Conservation (phyloP, 2,113 vertebrate species). For the Lipotes vexillifer region DNA sequence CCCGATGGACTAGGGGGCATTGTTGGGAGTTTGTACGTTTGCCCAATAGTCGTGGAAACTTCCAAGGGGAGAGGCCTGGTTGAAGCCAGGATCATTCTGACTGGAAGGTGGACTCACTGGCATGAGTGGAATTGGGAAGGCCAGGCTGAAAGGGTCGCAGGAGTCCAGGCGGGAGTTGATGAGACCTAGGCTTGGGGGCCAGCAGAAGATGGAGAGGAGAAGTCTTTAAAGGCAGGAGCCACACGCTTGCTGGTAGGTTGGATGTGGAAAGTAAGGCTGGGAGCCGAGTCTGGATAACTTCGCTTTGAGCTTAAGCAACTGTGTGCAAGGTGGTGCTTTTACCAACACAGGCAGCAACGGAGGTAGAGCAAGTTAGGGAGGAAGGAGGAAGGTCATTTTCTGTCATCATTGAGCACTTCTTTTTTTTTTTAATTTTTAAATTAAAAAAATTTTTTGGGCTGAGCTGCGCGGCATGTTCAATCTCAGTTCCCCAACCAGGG, state of each 20-base stretch:
- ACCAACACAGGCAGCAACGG: background rate
- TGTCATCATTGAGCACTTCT: background rate
- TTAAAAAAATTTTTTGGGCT: too few species aligned
- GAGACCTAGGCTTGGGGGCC: background rate
- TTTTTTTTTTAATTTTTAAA: too few species aligned
- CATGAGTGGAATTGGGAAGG: background rate
- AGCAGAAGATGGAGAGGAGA: background rate
- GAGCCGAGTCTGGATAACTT: background rate
- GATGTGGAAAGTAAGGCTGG: background rate
- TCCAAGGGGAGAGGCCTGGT: background rate
- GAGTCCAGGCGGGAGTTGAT: background rate
- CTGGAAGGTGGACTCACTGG: background rate
- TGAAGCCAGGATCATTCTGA: background rate
- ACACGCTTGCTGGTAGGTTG: background rate
- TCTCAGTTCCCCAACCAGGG: too few species aligned
- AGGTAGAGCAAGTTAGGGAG: background rate
- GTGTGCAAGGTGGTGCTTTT: too few species aligned
- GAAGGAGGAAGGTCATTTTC: background rate
- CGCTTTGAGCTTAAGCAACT: too few species aligned
- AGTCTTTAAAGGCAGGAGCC: background rate
- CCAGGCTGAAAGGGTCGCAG: background rate
- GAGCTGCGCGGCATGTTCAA: accelerated
- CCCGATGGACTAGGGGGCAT: background rate
- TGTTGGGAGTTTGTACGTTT: background rate
- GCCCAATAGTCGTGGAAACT: background rate